Evolutionary conservation across 64 coral and sea anemone species (phyloP), one percentile per base, ranked within the genome.

Genomic region (Anthopleura sola): DNA sequence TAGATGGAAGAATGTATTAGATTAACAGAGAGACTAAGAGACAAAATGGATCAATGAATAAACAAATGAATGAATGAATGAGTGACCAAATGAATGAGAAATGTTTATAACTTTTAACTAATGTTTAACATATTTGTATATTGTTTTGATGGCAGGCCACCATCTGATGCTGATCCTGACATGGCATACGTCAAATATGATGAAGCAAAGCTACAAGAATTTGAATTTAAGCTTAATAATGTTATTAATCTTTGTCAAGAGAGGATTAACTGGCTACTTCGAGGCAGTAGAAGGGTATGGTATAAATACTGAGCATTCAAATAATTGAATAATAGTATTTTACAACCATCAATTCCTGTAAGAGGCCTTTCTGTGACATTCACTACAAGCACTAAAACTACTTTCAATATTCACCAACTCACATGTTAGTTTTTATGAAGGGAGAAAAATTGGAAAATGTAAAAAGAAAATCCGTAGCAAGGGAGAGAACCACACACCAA

Each of bases 111-210:
- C 40, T 44, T 44, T 44, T 66, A n/a, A 66, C 60, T 66, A 28
- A 28, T 5, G 3, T 66, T 66, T 60, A 62, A 69, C 37, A 31
- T 44, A 47, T 28, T 20, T 29, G 16, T 75, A 2, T 66, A 33
- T 68, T 28, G 0, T 28, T 87, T 82, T 60, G 18, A 44, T 77
- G 0, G 32, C 68, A 99, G 97, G 84, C 84, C 93, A 78, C 93
- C 93, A 38, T 78, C 92, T 36, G 90, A 88, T 80, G 39, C 31
- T 50, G 93, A 99, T 60, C 93, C 68, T 26, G 80, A 89, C 53
- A 90, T 87, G 54, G 76, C 79, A 51, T 92, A 99, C 89, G 82
- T 90, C 83, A 99, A 99, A 76, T 99, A 94, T 95, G 97, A 99
- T 82, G 89, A 87, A 17, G 90, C 85, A 36, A 91, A 78, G 31